Percentiles rank a stretch among this genome's conserved stretches.
Evolutionary conservation across 1,140 invertebrate species (phyloP).

Genomic region (Drosophila santomea): DNA sequence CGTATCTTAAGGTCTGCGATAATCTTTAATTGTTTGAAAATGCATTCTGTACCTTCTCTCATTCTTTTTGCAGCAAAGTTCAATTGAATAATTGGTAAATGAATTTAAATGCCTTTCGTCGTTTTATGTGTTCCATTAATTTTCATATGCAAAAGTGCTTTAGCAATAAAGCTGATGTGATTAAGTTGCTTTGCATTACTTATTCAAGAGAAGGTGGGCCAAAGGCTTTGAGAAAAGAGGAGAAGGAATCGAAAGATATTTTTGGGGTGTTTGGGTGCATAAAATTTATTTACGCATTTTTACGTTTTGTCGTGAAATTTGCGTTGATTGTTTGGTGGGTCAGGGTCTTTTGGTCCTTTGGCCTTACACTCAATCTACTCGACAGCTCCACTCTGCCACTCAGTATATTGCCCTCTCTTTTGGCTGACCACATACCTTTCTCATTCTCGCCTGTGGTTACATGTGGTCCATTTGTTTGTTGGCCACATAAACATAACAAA

Average conservation of each 20-base stretch:
- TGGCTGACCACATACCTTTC: conserved; percentile 24
- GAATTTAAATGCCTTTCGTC: conserved; percentile 15
- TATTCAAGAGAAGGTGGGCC: conserved; percentile 51
- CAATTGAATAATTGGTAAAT: conserved; percentile 11
- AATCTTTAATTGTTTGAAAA: too few species aligned
- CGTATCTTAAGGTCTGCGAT: too few species aligned
- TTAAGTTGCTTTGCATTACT: conserved; percentile 64
- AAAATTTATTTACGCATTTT: conserved; percentile 82
- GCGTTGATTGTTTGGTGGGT: conserved; percentile 73
- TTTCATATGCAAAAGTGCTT: conserved; percentile 52
- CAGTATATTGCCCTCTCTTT: background rate
- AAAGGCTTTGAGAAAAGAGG: conserved; percentile 1
- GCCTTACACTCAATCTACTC: conserved; percentile 28
- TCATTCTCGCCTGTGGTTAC: conserved; percentile 22
- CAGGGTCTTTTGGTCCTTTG: conserved; percentile 42
- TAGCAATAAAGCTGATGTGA: conserved; percentile 56
- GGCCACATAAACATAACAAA: conserved; percentile 83
- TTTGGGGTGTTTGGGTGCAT: conserved; percentile 34
- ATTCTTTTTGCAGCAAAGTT: background rate
- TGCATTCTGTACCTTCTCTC: background rate
- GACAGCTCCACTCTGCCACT: background rate
- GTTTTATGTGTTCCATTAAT: conserved; percentile 39
- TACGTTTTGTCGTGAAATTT: conserved; percentile 82
- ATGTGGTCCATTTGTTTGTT: conserved; percentile 78
- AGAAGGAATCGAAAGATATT: background rate